Base-by-base conservation (phyloP, 2,797 vertebrate genomes). In the Paramormyrops hopkinsi region DNA sequence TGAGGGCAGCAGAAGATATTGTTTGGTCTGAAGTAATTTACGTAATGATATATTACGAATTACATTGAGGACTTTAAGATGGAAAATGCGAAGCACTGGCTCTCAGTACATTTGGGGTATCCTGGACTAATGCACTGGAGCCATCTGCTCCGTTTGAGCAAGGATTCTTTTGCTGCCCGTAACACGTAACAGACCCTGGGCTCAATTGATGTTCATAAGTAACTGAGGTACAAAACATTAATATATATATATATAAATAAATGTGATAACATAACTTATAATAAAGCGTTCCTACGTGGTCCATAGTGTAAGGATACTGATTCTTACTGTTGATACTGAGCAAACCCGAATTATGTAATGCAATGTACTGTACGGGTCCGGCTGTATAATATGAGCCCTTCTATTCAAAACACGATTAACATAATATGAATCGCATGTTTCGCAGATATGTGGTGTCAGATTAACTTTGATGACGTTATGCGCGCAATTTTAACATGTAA, bases 1-100 rank as follows among this genome's bases (percentile, higher is more conserved):
- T 91, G 93, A 93, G 90, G 87, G 91, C 91, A 92, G 92, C 44
- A 37, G 87, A 91, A 37, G 87, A 91, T 92, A 92, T 93, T 91
- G 90, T 91, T 89, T 92, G 91, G 90, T 91, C 89, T 92, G 91
- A 93, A 91, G 92, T 92, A 93, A 92, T 94, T 93, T 90, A 65
- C 56, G 11, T 44, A 56, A 19, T 59, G 33, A 44, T 19, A 51
- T 33, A 87, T 87, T 56, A 9, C 17, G 29, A 87, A 87, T 59
- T 33, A 56, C 19, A 89, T 88, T 91, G 88, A 25, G 33, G 65
- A 56, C n/a, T 48, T 14, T 84, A 62, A 62, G 51, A n/a, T 17
- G 54, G 22, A 25, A 86, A 22, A 86, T 50, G 19, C 25, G 83
- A 25, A 6, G 41, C 48, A 50, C n/a, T 12, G 46, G 11, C 46